These are phyloP conservation scores for Zele albiditarsus DNA, from an alignment of 2,888 invertebrate genomes.

Conservation along the genomic window DNA sequence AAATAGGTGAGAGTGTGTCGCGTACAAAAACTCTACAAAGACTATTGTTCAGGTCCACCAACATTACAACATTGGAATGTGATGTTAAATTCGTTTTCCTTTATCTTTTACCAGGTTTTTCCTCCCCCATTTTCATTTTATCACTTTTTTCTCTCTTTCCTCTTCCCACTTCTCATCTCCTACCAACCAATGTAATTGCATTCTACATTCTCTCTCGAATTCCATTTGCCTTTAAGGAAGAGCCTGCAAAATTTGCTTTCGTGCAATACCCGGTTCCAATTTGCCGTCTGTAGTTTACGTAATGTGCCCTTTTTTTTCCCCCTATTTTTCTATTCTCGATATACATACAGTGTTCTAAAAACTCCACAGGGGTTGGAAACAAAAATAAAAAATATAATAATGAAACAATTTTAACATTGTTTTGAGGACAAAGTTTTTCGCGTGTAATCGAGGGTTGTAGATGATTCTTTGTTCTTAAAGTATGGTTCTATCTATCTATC, in stretches of 20 bases:
- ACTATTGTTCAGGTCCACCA: conserved; percentile 15
- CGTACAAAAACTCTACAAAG: conserved; percentile 2
- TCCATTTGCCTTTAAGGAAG: conserved; percentile 10
- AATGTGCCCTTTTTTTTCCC: conserved; percentile 20
- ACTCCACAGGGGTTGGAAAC: background rate
- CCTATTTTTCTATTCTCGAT: conserved; percentile 1
- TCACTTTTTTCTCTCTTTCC: background rate
- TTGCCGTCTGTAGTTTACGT: conserved; percentile 2
- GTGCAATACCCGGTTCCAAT: conserved; percentile 13
- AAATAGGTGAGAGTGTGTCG: conserved; percentile 2
- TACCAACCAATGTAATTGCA: conserved; percentile 14
- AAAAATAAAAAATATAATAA: background rate
- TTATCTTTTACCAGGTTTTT: background rate
- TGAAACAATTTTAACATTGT: conserved; percentile 7
- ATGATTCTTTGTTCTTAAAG: conserved; percentile 2
- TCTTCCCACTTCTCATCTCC: background rate
- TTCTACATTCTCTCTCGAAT: conserved; percentile 3
- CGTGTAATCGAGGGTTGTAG: background rate
- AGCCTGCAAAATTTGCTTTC: background rate
- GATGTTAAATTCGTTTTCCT: conserved; percentile 14
- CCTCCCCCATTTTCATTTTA: background rate
- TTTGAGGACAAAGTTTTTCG: conserved; percentile 7
- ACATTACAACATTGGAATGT: conserved; percentile 13
- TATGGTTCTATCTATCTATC: background rate
- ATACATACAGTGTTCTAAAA: conserved; percentile 5